Evolutionary conservation across 2,888 invertebrate species (phyloP), one percentile per base, ranked within the genome.

Genomic region (Micropterix aruncella): DNA sequence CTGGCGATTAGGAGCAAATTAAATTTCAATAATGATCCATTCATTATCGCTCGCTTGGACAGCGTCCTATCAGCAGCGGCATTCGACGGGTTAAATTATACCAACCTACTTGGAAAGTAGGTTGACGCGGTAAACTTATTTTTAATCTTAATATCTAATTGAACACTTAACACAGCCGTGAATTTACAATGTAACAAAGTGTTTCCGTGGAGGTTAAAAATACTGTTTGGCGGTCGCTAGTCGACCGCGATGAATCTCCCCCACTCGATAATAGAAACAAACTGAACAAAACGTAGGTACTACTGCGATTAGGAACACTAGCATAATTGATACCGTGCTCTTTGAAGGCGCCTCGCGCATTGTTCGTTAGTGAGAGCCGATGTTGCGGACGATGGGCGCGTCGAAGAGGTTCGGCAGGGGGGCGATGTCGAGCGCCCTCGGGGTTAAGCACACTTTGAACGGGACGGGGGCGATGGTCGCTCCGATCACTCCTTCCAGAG

Each of bases 391-490:
- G 55, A 66, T 54, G 55, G 55, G 27, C 56, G 55, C 36, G 56
- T 58, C 47, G 55, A 54, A 45, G 56, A 60, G 41, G 56, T 57
- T 43, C 57, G 51, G 42, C 40, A 45, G 46, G 63, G 63, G 63
- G 56, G 54, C 54, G 46, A 63, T 59, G 36, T 60, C 60, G 56
- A 74, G 58, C 2, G 69, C 69, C 37, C 83, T 70, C 3, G 76
- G 70, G 48, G 74, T 65, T 46, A 85, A 70, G 54, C 75, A 75
- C 14, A 91, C 83, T 58, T 79, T 77, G 69, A 86, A 92, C 1
- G 81, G 73, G 55, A 83, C 76, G 1, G 92, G 91, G 15, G 83
- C 81, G 42, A 90, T 80, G n/a, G 92, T 91, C 42, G 86, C 80
- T 3, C 89, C 90, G 18, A 83, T 80, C 48, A 81, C 83, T 27